phyloP scores from a whole-genome alignment of 2,797 vertebrate species.

The Eurystomus glaucurus region DNA sequence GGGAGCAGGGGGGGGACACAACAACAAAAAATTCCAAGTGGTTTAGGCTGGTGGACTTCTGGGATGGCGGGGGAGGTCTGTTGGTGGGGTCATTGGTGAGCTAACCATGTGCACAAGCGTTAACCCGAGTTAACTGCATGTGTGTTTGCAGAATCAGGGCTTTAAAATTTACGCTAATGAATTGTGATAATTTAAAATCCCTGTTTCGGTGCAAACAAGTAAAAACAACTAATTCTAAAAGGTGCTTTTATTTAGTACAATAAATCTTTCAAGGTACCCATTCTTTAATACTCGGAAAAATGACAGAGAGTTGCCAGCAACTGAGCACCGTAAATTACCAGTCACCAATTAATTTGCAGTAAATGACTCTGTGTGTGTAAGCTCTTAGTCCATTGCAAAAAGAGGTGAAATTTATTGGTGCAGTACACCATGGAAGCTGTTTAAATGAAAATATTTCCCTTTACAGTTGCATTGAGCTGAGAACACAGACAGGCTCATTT shows the following conservation, averaged over 20 bases:
- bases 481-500: neutral
- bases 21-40: neutral
- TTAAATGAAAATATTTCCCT: neutral
- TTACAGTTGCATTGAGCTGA: neutral
- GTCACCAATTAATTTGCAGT: neutral
- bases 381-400: neutral
- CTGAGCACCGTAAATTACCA: neutral
- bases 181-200: neutral
- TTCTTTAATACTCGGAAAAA: neutral
- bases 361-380: neutral
- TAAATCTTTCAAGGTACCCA: neutral
- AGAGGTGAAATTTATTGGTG: neutral
- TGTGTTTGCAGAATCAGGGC: neutral
- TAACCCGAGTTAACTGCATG: accelerated
- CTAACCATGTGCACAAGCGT: neutral
- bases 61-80: neutral
- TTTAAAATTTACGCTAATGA: neutral
- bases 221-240: neutral
- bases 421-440: neutral
- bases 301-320: neutral
- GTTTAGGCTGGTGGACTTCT: neutral
- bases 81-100: neutral
- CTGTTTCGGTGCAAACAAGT: neutral
- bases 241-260: neutral
- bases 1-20: accelerated